Evolutionary conservation across 2,113 vertebrate genomes (phyloP).

Genomic region (Monopterus albus): DNA sequence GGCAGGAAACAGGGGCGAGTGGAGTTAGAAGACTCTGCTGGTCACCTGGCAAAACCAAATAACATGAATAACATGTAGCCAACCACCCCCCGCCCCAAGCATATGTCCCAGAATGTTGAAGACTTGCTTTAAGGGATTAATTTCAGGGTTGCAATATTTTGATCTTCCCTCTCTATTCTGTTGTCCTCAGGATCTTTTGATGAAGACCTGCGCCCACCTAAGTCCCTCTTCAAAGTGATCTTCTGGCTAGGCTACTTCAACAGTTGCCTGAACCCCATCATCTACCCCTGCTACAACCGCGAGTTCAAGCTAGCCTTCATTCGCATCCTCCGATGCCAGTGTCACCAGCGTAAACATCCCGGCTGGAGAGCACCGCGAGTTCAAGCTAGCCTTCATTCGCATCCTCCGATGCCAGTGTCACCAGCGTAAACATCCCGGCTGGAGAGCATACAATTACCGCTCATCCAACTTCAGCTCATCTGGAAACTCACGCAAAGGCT

Average conservation of each 20-base stretch:
- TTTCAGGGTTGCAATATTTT: not conserved
- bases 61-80: too few species aligned
- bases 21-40: not conserved
- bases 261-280: slow-evolving; percentile 98
- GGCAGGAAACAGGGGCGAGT: too few species aligned
- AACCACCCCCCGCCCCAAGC: too few species aligned
- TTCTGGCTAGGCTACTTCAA: slow-evolving; percentile 99
- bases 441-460: slow-evolving; percentile 89
- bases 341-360: slow-evolving; percentile 86
- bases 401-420: slow-evolving; percentile 92
- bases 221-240: slow-evolving; percentile 93
- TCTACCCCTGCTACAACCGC: slow-evolving; percentile 97
- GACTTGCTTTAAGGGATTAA: not conserved
- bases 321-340: slow-evolving; percentile 91
- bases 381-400: slow-evolving; percentile 95
- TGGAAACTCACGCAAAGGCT: slow-evolving; percentile 86
- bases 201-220: slow-evolving; percentile 87
- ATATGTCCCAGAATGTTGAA: not conserved
- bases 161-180: slow-evolving; percentile 16
- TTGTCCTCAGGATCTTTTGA: slow-evolving; percentile 89
- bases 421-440: slow-evolving; percentile 84
- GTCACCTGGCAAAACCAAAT: not conserved
- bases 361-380: slow-evolving; percentile 87
- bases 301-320: slow-evolving; percentile 98
- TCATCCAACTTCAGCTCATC: slow-evolving; percentile 87